Base-by-base conservation (phyloP, 64 coral and sea anemone species). In the Orbicella faveolata region DNA sequence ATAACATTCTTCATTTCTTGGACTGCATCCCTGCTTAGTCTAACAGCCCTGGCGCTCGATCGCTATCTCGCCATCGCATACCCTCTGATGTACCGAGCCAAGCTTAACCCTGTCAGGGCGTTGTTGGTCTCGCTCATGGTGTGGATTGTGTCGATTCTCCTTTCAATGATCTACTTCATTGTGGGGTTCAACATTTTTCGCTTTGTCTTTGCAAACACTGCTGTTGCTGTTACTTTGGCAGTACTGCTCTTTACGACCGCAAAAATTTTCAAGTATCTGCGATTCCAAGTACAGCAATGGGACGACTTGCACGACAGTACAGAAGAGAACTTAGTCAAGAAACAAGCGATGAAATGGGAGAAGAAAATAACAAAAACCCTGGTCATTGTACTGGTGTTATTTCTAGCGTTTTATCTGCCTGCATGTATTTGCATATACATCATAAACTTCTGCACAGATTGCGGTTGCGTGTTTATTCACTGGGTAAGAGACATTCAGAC, bases 161-260 rank as follows among this genome's bases (percentile, higher is more conserved):
- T 98, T 13, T 80, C 93, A 2, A 88, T 94, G 52, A 68, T 93
- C n/a, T 98, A 98, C 59, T 93, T 95, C 63, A 15, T 73, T 77
- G 77, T 98, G 23, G 96, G 96, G 6, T 98, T 90, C 84, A 81
- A 95, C 36, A 74, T 63, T 12, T 95, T 90, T 39, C 41, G 90
- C 1, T 93, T 98, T 26, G 63, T 95, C 6, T 98, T 98, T 36
- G 96, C 93, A 3, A 94, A 95, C 51, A 95, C 93, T 20, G 88
- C 93, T 14, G 74, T 98, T 9, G 52, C 61, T 55, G 66, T 93
- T 30, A 95, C 96, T 14, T 90, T 98, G 15, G 44, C 68, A 9
- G 90, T 94, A 14, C 30, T 98, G 53, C 12, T 94, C 21, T 98
- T 98, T 70, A 90, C 94, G n/a, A 93, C 88, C 63, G 64, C 75